Conservation (phyloP, 2,113 vertebrate genomes). For the Tetraodon nigroviridis region DNA sequence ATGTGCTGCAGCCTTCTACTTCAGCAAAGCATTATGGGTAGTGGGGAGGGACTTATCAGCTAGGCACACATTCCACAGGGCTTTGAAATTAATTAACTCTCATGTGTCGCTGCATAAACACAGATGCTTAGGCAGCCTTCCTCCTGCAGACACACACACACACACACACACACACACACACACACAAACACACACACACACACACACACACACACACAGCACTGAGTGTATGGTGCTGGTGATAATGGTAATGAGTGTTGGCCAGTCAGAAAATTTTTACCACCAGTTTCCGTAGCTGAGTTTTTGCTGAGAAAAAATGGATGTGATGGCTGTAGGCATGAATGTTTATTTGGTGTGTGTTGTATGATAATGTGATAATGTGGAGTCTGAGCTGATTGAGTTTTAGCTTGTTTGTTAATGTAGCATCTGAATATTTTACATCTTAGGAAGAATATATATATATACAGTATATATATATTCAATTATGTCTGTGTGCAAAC, state of each 20-base stretch:
- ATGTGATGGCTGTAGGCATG: constrained; percentile 35
- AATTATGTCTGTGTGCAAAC: background rate
- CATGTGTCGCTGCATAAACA: constrained; percentile 56
- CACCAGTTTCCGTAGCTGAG: constrained; percentile 55
- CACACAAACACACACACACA: too few relatives aligned
- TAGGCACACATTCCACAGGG: constrained; percentile 66
- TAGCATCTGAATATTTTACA: constrained; percentile 16
- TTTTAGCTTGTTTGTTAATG: constrained; percentile 14
- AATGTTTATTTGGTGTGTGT: constrained; percentile 15
- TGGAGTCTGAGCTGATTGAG: constrained; percentile 36
- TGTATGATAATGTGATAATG: constrained; percentile 27
- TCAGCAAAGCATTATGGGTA: constrained; percentile 72
- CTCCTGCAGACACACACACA: constrained; percentile 13
- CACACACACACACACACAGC: constrained; percentile 14
- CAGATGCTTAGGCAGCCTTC: constrained; percentile 41
- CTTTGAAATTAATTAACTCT: constrained; percentile 80
- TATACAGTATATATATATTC: constrained; percentile 8
- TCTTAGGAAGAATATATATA: constrained; percentile 10
- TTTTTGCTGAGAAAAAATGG: constrained; percentile 52
- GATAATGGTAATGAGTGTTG: constrained; percentile 71
- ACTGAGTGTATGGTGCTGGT: constrained; percentile 55
- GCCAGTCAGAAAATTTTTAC: constrained; percentile 58
- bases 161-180: too few relatives aligned
- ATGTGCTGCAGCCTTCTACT: constrained; percentile 62
- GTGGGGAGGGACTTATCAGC: constrained; percentile 78